Evolutionary conservation across 1,140 invertebrate genomes (phyloP), one percentile per base, ranked within the genome.

Genomic region (Batillaria attramentaria): DNA sequence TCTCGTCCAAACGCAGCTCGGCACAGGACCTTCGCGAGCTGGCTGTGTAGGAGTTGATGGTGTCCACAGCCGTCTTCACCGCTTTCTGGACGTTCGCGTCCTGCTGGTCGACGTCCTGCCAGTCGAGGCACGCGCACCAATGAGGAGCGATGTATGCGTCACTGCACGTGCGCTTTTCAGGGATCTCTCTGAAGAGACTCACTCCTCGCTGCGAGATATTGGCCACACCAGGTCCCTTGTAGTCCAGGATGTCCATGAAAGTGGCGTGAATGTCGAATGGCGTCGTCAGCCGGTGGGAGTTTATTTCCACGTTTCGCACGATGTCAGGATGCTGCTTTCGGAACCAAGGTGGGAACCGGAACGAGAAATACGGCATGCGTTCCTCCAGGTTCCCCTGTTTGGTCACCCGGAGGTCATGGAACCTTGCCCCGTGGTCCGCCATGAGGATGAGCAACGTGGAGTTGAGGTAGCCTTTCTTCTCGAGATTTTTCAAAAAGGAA

Each of bases 381-480:
- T 98, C 97, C 90, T 99, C 97, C 80, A 97, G 92, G 88, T 95
- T 94, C 0, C 97, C 97, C 79, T 92, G 94, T 85, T 95, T 94
- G 0, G 97, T 98, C 82, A 93, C 88, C 42, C 95, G 89, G 24
- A 96, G 94, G 1, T 92, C 91, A 1, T 96, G 96, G 92, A 95
- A 98, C 43, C 97, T 91, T 84, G 97, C 94, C 83, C 97, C 97
- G 89, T 99, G 97, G 90, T 99, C 97, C 84, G 96, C 97, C 84
- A 98, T 92, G 13, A 98, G 92, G 41, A 98, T 92, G 0, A 98
- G 88, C 0, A 93, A 87, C 0, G 94, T 93, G 74, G 93, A 88
- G 46, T 93, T 87, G 8, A 93, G 83, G 57, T 84, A 72, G 2
- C 84, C 81, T n/a, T 76, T 68, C 95, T 66, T 93, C 92, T 91